Percentiles rank a stretch among this genome's conserved stretches.
Evolutionary conservation across 23 tunicate genomes (phyloP).

Genomic region (Clavelina lepadiformis): DNA sequence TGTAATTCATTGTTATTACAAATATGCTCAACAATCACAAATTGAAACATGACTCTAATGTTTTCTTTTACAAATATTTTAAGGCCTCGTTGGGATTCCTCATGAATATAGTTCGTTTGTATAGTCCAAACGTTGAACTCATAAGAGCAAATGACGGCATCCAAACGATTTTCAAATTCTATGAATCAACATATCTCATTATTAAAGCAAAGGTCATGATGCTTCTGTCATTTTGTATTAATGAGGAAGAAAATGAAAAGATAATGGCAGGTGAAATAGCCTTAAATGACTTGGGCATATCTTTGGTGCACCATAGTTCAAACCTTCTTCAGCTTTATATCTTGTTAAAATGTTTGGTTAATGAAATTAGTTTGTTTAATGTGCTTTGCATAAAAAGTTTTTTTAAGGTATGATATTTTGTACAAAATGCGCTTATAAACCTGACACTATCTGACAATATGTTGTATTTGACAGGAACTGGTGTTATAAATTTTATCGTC

Average conservation of each 20-base stretch:
- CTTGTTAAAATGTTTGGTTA: no score
- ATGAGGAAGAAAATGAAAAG: constrained; percentile 67
- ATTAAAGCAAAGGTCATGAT: constrained; percentile 70
- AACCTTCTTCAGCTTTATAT: no score
- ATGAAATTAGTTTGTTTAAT: neutral
- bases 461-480: constrained; percentile 23
- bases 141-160: constrained; percentile 50
- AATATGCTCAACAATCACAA: neutral
- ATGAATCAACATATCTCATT: constrained; percentile 53
- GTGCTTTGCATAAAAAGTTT: neutral
- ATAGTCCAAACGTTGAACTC: constrained; percentile 12
- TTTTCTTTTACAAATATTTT: neutral
- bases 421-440: neutral
- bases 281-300: no score
- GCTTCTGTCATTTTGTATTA: constrained; percentile 57
- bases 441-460: no score
- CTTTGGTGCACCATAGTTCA: no score
- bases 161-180: constrained; percentile 18
- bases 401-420: neutral
- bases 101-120: constrained; percentile 32
- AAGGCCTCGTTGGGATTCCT: constrained; percentile 50
- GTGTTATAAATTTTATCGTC: constrained; percentile 41
- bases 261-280: constrained; percentile 64
- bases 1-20: neutral
- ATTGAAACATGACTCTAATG: neutral